Base-by-base conservation (phyloP, 2,113 vertebrate genomes). In the Vireo altiloquus region DNA sequence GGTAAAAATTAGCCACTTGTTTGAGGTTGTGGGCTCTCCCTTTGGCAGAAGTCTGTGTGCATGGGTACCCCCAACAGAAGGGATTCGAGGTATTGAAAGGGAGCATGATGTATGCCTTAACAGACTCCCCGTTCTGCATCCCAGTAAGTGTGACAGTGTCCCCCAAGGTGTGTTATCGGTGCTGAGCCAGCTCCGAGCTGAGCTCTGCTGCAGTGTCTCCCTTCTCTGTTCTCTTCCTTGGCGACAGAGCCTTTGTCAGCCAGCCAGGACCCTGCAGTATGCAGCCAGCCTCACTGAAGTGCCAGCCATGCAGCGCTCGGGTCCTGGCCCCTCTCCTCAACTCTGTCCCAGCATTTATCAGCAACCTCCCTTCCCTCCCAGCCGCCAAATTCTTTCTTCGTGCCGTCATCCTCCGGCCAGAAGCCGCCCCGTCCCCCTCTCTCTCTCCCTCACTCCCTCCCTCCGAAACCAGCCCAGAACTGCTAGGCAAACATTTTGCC, bases 401-500 rank as follows among this genome's bases (percentile, higher is more conserved):
- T 85, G 92, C 91, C 88, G 91, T 88, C 82, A 68, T 86, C 63
- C 83, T 71, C n/a, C n/a, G 59, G 69, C 92, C 95, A 95, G 89
- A 92, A 94, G 94, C 95, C 31, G 47, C 82, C 94, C 94, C 28
- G 13, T 66, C 69, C 72, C 7, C 7, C 40, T 42, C 40, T 14
- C 40, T 13, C 61, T 94, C 89, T 89, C 61, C 50, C 79, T 91
- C 69, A 74, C 69, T 89, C 79, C 87, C 87, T 91, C 92, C 40
- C 92, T 91, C 90, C n/a, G 14, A 85, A 95, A 92, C 37, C 35
- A 95, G 87, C 69, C 88, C 89, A 89, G 90, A 91, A 89, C 65
- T 96, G 84, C 94, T 93, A 75, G 95, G 82, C 90, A 94, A 96
- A 96, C 91, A 90, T 90, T 97, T 89, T 19, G 83, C 87, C 90